Evolutionary conservation across 2,888 invertebrate genomes (phyloP).

Genomic region (Bunonema sp.): DNA sequence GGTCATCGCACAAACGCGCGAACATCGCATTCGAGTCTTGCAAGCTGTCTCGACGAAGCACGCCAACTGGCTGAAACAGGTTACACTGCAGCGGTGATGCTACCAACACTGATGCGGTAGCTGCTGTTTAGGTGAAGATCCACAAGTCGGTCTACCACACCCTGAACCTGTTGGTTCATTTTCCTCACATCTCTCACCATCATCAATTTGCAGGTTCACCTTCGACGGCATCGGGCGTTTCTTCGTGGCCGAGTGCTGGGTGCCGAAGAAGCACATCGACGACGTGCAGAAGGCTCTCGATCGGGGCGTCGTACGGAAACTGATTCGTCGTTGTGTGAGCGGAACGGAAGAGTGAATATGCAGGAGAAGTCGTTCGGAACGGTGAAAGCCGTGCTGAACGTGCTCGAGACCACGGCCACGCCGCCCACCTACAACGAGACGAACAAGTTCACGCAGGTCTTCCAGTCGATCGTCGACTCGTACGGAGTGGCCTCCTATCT

Average conservation of each 20-base stretch:
- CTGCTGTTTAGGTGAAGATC: constrained; percentile 60
- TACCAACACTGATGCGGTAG: neutral
- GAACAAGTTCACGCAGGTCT: constrained; percentile 82
- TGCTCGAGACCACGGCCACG: constrained; percentile 71
- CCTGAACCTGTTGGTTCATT: constrained; percentile 81
- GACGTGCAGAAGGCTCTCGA: constrained; percentile 77
- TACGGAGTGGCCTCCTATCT: constrained; percentile 87
- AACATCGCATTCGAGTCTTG: constrained; percentile 48
- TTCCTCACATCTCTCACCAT: too few species aligned
- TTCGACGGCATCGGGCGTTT: constrained; percentile 98
- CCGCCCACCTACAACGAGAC: constrained; percentile 91
- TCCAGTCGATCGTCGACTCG: constrained; percentile 83
- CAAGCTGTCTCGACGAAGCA: constrained; percentile 95
- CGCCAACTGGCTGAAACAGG: constrained; percentile 81
- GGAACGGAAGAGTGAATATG: neutral
- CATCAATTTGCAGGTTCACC: too few species aligned
- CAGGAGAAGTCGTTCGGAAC: constrained; percentile 57
- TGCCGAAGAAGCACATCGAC: constrained; percentile 70
- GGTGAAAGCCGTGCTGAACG: constrained; percentile 84
- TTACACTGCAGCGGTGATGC: neutral
- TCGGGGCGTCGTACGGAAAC: constrained; percentile 65
- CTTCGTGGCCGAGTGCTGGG: constrained; percentile 94
- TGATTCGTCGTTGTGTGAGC: constrained; percentile 56
- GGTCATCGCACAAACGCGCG: constrained; percentile 37
- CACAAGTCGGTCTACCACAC: constrained; percentile 97